phyloP scores from a whole-genome alignment of 2,888 invertebrate genomes.

The Archips xylosteana region DNA sequence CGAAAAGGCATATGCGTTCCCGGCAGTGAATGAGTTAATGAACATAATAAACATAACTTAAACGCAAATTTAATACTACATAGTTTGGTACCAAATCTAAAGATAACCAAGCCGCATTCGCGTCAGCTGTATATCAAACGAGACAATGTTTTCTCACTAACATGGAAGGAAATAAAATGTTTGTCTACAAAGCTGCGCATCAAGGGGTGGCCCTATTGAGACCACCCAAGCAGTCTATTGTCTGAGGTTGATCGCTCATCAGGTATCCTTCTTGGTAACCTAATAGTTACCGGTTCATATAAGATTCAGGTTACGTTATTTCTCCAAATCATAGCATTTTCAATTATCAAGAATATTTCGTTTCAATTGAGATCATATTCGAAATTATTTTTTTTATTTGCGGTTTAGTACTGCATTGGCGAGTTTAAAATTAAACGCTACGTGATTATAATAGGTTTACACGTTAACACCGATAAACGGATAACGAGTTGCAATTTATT shows the following conservation, averaged over 20 bases:
- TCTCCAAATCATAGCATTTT: neutral
- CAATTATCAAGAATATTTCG: neutral
- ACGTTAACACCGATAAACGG: neutral
- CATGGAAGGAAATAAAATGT: slow-evolving; percentile 15
- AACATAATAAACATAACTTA: neutral
- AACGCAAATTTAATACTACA: neutral
- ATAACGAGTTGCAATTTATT: slow-evolving; percentile 9
- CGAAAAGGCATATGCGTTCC: no score
- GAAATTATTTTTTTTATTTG: neutral
- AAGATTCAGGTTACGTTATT: neutral
- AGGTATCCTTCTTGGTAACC: neutral
- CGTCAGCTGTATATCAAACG: neutral
- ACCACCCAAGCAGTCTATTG: slow-evolving; percentile 25
- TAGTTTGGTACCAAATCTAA: neutral
- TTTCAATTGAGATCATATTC: slow-evolving; percentile 9
- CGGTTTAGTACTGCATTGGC: neutral
- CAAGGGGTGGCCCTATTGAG: neutral
- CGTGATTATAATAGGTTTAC: slow-evolving; percentile 29
- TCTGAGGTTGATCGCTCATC: neutral
- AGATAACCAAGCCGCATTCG: neutral
- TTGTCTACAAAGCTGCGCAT: neutral
- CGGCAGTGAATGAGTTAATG: neutral
- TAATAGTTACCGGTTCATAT: neutral
- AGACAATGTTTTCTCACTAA: neutral
- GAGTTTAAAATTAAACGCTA: neutral